Percentiles rank a stretch among this genome's conserved stretches.
phyloP scores from a whole-genome alignment of 2,113 vertebrate genomes.

The Myrmecophaga tridactyla region DNA sequence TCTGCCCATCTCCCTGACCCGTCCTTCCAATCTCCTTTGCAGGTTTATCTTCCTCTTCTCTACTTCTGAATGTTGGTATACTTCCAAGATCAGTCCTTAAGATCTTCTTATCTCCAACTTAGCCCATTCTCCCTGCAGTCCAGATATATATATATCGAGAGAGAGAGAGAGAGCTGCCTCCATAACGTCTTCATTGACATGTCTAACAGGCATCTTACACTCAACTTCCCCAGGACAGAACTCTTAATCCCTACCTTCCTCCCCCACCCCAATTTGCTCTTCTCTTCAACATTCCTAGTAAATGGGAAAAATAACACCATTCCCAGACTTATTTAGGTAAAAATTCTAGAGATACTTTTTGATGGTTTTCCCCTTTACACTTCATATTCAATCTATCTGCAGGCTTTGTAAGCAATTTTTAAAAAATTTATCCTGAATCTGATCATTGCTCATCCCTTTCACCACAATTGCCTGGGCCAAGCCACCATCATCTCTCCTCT shows the following conservation, averaged over 20 bases:
- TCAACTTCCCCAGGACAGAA: background rate
- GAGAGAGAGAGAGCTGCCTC: no score
- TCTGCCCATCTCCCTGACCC: background rate
- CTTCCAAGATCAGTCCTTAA: background rate
- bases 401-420: conserved; percentile 16
- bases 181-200: background rate
- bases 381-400: background rate
- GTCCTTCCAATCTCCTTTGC: background rate
- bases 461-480: background rate
- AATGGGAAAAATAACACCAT: background rate
- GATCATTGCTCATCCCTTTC: background rate
- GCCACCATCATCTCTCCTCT: background rate
- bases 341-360: background rate
- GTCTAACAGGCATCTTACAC: background rate
- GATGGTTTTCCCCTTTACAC: background rate
- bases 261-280: background rate
- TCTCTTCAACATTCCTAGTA: background rate
- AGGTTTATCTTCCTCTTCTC: background rate
- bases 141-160: no score
- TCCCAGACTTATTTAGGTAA: background rate
- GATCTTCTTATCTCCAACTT: background rate
- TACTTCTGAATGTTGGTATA: background rate
- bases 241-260: background rate
- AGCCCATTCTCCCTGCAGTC: background rate
- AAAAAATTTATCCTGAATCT: background rate